Percentiles rank a stretch among this genome's conserved stretches.
Conservation (phyloP, 23 tunicate species). For the Trididemnum nubilum region DNA sequence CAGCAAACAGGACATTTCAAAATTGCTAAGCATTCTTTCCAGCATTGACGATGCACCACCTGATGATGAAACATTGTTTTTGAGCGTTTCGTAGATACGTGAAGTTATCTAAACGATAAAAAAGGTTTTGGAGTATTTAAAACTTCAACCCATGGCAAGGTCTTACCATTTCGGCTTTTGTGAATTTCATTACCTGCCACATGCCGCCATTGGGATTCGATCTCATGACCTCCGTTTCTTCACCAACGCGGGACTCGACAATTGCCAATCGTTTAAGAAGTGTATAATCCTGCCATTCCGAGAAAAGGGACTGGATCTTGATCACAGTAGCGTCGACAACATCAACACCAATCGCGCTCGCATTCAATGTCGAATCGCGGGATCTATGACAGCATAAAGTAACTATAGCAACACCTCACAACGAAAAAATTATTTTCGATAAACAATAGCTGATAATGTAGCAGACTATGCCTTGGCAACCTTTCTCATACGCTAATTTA, state of each 20-base stretch:
- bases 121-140: too few relatives aligned
- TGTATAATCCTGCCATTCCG: neutral
- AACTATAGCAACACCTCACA: too few relatives aligned
- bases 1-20: neutral
- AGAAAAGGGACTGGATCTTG: neutral
- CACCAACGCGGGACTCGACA: neutral
- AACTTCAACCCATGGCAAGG: too few relatives aligned
- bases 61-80: neutral
- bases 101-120: too few relatives aligned
- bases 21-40: neutral
- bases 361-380: neutral
- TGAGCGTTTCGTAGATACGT: neutral
- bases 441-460: too few relatives aligned
- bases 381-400: too few relatives aligned
- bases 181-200: slow-evolving; percentile 11
- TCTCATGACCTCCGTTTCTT: neutral
- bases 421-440: too few relatives aligned
- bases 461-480: too few relatives aligned
- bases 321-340: neutral
- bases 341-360: neutral
- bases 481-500: too few relatives aligned
- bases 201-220: neutral
- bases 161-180: too few relatives aligned
- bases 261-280: neutral
- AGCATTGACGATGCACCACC: neutral